Evolutionary conservation across 2,888 invertebrate genomes (phyloP).

Genomic region (Drosophila quinaria): DNA sequence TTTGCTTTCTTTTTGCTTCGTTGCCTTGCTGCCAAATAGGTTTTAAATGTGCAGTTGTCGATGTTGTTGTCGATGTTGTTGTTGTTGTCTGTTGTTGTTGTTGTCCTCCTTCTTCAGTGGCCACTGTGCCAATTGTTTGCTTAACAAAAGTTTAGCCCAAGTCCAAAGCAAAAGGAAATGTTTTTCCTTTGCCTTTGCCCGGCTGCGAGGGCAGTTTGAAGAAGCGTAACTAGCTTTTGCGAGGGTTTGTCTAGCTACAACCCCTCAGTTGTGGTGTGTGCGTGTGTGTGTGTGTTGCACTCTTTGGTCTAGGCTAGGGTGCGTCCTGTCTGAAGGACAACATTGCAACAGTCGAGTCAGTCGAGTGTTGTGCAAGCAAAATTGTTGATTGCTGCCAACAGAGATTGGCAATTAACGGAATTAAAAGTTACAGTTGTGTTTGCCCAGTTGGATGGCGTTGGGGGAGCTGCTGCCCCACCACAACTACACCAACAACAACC

Average conservation of each 20-base stretch:
- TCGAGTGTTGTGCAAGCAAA: constrained; percentile 83
- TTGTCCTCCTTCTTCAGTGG: constrained; percentile 44
- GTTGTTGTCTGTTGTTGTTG: constrained; percentile 22
- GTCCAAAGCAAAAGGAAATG: constrained; percentile 34
- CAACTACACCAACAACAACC: constrained; percentile 44
- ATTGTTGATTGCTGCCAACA: constrained; percentile 83
- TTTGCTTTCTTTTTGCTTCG: constrained; percentile 69
- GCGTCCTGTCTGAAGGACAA: constrained; percentile 72
- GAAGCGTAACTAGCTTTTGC: constrained; percentile 69
- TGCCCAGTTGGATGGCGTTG: constrained; percentile 51
- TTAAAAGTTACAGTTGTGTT: constrained; percentile 84
- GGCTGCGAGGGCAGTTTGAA: constrained; percentile 65
- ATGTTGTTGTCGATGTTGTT: constrained; percentile 44
- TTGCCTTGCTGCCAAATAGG: constrained; percentile 68
- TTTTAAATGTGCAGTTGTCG: constrained; percentile 64
- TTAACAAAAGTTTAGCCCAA: constrained; percentile 82
- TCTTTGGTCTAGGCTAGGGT: constrained; percentile 19
- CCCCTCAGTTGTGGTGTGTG: constrained; percentile 19
- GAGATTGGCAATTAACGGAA: constrained; percentile 85
- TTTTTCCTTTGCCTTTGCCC: constrained; percentile 67
- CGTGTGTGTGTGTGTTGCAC: constrained; percentile 39
- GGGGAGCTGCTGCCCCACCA: constrained; percentile 9
- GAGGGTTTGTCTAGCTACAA: constrained; percentile 36
- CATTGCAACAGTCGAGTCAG: constrained; percentile 78
- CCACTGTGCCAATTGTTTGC: constrained; percentile 81